Percentiles rank a stretch among this genome's conserved stretches.
These are phyloP conservation scores for Tortrix viridana DNA, from an alignment of 2,888 invertebrate genomes.

Conservation along the genomic window DNA sequence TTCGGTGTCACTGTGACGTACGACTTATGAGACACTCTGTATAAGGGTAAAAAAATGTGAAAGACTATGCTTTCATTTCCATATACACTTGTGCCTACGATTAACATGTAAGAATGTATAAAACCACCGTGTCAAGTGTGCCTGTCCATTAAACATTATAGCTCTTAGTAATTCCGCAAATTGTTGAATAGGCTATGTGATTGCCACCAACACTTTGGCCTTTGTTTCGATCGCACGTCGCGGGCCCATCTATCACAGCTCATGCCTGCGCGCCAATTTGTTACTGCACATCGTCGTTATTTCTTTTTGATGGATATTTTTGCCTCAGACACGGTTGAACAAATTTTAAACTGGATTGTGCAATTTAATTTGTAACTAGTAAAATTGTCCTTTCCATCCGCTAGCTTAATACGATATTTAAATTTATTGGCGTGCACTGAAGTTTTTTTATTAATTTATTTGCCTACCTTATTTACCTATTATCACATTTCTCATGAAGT, in stretches of 20 bases:
- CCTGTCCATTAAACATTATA: constrained; percentile 6
- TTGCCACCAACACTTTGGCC: constrained; percentile 76
- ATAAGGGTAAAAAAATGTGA: too few relatives aligned
- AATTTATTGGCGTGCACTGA: too few relatives aligned
- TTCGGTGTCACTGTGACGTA: too few relatives aligned
- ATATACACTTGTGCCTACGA: too few relatives aligned
- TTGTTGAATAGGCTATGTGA: constrained; percentile 74
- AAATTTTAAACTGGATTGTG: background rate
- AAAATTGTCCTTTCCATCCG: background rate
- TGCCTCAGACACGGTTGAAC: background rate
- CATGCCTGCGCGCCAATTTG: constrained; percentile 49
- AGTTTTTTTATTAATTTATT: background rate
- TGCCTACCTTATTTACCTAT: constrained; percentile 7
- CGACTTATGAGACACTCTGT: too few relatives aligned
- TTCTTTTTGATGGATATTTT: constrained; percentile 28
- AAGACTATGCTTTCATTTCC: too few relatives aligned
- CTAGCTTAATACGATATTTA: background rate
- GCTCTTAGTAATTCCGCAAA: constrained; percentile 53
- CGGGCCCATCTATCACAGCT: constrained; percentile 73
- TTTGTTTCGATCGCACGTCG: constrained; percentile 74
- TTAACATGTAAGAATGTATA: too few relatives aligned
- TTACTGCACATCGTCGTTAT: constrained; percentile 19
- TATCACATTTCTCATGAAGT: constrained; percentile 17
- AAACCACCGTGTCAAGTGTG: too few relatives aligned
- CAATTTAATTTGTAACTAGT: background rate